A percentile compares a stretch with the other conserved stretches of the same genome.
phyloP scores from a whole-genome alignment of 2,797 vertebrate genomes.

The Gymnothorax javanicus region DNA sequence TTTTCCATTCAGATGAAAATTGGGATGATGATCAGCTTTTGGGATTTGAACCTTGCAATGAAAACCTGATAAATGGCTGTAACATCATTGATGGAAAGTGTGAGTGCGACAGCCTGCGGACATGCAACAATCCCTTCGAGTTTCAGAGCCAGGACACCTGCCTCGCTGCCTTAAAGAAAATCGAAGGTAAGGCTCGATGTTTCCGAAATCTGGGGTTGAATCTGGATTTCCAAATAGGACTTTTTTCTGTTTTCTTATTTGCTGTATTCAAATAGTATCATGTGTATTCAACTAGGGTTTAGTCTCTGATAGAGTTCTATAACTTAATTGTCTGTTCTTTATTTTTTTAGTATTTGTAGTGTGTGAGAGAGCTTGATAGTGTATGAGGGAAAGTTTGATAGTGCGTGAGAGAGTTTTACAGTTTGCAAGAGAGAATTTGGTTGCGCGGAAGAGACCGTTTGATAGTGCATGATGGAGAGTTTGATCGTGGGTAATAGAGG shows the following conservation, averaged over 20 bases:
- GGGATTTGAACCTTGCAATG: constrained; percentile 88
- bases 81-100: constrained; percentile 90
- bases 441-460: no score
- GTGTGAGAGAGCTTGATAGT: no score
- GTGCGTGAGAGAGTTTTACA: no score
- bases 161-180: constrained; percentile 79
- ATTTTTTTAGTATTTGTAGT: no score
- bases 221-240: neutral
- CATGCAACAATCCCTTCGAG: constrained; percentile 87
- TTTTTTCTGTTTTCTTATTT: neutral
- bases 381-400: no score
- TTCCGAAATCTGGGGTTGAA: constrained; percentile 3
- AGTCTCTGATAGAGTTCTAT: neutral
- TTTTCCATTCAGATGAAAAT: constrained; percentile 80
- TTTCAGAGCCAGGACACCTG: constrained; percentile 82
- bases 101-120: constrained; percentile 83
- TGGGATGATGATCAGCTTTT: constrained; percentile 89
- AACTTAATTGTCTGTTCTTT: no score
- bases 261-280: neutral
- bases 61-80: constrained; percentile 89
- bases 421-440: no score
- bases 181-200: constrained; percentile 78
- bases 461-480: no score
- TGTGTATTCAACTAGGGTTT: neutral
- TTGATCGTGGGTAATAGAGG: no score